phyloP scores from a whole-genome alignment of 1,140 invertebrate species.

The Neelides sp. region DNA sequence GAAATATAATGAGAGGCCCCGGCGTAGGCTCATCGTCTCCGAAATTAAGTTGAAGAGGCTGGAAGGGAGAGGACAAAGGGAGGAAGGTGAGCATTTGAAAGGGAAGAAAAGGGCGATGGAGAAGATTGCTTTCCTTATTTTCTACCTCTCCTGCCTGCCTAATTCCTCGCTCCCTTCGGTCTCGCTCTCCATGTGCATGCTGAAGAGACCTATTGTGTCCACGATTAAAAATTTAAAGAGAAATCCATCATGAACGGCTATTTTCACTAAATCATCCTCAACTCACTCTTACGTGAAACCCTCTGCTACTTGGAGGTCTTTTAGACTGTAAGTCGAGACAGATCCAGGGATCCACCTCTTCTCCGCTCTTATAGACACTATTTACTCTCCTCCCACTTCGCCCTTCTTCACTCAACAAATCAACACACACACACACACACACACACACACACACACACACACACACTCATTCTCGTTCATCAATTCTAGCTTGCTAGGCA shows the following conservation, averaged over 20 bases:
- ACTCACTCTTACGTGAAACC: neutral
- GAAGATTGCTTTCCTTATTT: too few species aligned
- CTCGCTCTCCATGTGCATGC: slow-evolving; percentile 5
- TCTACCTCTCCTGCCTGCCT: too few species aligned
- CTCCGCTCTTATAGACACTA: too few species aligned
- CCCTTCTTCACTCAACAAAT: neutral
- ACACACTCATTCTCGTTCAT: neutral
- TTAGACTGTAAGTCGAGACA: too few species aligned
- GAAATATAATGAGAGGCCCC: slow-evolving; percentile 7
- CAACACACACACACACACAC: neutral
- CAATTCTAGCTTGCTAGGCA: too few species aligned
- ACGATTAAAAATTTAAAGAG: slow-evolving; percentile 11
- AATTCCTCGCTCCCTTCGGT: too few species aligned
- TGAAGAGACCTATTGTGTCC: slow-evolving; percentile 12
- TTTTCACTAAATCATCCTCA: slow-evolving; percentile 15
- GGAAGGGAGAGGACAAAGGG: neutral
- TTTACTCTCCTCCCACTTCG: too few species aligned
- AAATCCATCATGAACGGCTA: slow-evolving; percentile 19
- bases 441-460: slow-evolving; percentile 3
- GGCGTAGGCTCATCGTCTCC: too few species aligned
- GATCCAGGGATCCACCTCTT: too few species aligned
- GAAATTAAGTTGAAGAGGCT: too few species aligned
- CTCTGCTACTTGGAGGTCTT: too few species aligned
- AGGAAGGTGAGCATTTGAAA: neutral
- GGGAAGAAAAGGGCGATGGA: neutral